phyloP scores from a whole-genome alignment of 2,888 invertebrate species.

The Nebria brevicollis region DNA sequence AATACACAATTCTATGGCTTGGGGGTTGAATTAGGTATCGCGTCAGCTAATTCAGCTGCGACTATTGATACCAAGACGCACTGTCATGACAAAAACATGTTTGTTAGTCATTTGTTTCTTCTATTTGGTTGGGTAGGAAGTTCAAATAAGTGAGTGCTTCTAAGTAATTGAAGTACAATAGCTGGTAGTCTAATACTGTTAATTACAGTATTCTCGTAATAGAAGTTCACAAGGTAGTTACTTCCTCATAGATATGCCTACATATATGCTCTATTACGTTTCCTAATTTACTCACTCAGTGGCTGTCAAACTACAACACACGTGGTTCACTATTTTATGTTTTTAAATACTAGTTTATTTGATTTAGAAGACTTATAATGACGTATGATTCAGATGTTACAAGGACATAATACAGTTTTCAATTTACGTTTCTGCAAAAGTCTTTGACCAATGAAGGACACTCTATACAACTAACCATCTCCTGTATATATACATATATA shows the following conservation, averaged over 20 bases:
- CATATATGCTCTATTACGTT: constrained; percentile 18
- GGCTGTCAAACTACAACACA: constrained; percentile 34
- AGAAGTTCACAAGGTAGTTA: too few relatives aligned
- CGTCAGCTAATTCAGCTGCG: background rate
- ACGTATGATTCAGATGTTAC: background rate
- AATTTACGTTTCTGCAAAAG: too few relatives aligned
- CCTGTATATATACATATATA: too few relatives aligned
- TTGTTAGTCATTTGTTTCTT: constrained; percentile 25
- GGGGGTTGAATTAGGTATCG: background rate
- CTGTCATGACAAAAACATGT: constrained; percentile 42
- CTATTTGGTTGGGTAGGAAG: constrained; percentile 8
- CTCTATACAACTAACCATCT: too few relatives aligned
- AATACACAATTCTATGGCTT: constrained; percentile 6
- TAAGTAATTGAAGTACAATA: background rate
- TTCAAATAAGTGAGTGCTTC: constrained; percentile 12
- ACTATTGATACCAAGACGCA: background rate
- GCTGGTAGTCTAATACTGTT: too few relatives aligned
- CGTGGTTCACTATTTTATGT: constrained; percentile 3
- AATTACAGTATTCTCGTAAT: too few relatives aligned
- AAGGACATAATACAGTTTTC: background rate
- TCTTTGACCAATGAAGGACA: too few relatives aligned
- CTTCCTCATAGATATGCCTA: too few relatives aligned
- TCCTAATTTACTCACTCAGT: constrained; percentile 35
- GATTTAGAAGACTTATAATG: too few relatives aligned
- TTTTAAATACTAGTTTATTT: background rate